Percentiles rank a stretch among this genome's conserved stretches.
Evolutionary conservation across 2,113 vertebrate species (phyloP).

Genomic region (Rostratula benghalensis): DNA sequence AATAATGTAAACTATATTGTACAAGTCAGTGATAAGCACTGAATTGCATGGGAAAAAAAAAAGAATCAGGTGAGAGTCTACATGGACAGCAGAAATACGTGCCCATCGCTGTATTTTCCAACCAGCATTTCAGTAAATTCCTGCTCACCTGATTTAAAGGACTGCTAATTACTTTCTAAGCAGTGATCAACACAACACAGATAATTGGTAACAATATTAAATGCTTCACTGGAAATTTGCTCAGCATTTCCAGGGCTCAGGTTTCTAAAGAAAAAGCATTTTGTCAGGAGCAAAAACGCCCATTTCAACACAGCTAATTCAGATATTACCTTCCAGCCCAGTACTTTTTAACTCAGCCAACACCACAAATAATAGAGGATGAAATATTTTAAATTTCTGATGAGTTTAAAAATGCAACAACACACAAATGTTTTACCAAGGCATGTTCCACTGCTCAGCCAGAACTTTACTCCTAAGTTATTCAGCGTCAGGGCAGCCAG

Average conservation of each 20-base stretch:
- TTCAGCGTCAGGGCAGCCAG: conserved; percentile 80
- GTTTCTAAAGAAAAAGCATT: not conserved
- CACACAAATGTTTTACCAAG: conserved; percentile 79
- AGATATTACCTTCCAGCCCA: not conserved
- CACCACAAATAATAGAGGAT: not conserved
- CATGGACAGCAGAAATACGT: not conserved
- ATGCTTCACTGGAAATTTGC: not conserved
- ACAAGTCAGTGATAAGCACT: not conserved
- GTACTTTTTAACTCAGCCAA: not conserved
- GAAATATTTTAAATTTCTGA: not conserved
- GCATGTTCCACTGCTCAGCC: conserved; percentile 97
- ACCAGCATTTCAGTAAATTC: not conserved
- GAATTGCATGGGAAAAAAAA: not conserved
- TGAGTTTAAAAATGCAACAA: not conserved
- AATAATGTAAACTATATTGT: not conserved
- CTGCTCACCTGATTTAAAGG: not conserved
- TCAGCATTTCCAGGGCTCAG: not conserved
- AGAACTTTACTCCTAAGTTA: conserved; percentile 84
- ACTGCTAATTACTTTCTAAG: not conserved
- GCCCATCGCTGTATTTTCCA: not conserved
- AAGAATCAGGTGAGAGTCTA: not conserved
- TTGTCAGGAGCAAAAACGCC: not conserved
- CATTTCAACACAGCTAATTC: not conserved
- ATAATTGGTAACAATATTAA: not conserved
- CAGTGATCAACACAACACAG: not conserved